These are phyloP conservation scores for Forficula auricularia DNA, from an alignment of 1,140 invertebrate species.

Conservation along the genomic window DNA sequence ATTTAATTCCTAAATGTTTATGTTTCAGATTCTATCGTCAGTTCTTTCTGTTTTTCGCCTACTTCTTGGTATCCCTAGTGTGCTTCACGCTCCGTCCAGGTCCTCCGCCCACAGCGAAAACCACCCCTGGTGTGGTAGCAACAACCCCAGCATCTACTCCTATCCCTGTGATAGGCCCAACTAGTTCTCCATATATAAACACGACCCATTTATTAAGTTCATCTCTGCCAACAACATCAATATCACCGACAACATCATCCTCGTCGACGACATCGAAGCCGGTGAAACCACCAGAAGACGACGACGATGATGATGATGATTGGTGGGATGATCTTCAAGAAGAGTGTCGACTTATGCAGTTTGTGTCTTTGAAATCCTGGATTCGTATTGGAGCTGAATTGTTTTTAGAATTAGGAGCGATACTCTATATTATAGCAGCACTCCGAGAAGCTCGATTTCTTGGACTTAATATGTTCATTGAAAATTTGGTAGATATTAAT, in stretches of 20 bases:
- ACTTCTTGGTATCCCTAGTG: conserved; percentile 71
- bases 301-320: conserved; percentile 13
- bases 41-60: conserved; percentile 75
- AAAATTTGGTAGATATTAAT: conserved; percentile 61
- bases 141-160: not conserved
- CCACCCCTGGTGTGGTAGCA: not conserved
- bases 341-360: conserved; percentile 47
- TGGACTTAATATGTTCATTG: conserved; percentile 74
- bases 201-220: too few species aligned
- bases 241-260: too few species aligned
- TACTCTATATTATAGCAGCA: conserved; percentile 64
- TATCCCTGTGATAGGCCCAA: not conserved
- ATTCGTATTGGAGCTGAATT: conserved; percentile 50
- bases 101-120: conserved; percentile 23
- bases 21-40: conserved; percentile 69
- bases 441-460: conserved; percentile 64
- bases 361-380: conserved; percentile 35
- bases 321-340: conserved; percentile 52
- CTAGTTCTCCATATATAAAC: not conserved
- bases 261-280: not conserved
- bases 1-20: too few species aligned
- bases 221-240: too few species aligned
- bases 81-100: conserved; percentile 77
- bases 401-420: conserved; percentile 51
- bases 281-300: too few species aligned